Percentiles rank a stretch among this genome's conserved stretches.
phyloP scores from a whole-genome alignment of 2,113 vertebrate species.

The Nibea coibor region DNA sequence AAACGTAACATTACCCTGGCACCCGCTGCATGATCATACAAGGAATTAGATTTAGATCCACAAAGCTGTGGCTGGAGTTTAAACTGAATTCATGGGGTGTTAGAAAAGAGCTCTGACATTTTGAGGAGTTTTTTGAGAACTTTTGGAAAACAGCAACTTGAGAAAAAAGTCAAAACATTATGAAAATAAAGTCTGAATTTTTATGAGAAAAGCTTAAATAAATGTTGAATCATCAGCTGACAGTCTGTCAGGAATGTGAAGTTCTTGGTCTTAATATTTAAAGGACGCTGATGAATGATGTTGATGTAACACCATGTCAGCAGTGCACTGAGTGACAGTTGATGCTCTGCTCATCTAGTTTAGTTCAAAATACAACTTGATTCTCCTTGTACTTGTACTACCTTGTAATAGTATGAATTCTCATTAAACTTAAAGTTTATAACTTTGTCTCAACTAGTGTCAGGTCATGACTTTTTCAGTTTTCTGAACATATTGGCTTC shows the following conservation, averaged over 20 bases:
- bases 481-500: no score
- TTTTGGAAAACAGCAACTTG: background rate
- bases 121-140: background rate
- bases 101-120: background rate
- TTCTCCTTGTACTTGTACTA: no score
- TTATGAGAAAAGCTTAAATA: background rate
- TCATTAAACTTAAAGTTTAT: background rate
- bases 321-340: background rate
- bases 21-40: background rate
- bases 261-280: background rate
- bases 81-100: background rate
- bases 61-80: background rate
- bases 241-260: background rate
- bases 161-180: background rate
- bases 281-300: background rate
- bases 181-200: background rate
- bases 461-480: no score
- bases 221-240: background rate
- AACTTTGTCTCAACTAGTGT: background rate
- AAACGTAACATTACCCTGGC: background rate
- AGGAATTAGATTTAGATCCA: background rate
- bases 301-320: background rate
- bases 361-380: background rate
- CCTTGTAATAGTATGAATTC: background rate
- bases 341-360: background rate